A percentile compares a stretch with the other conserved stretches of the same genome.
Conservation (phyloP, 2,113 vertebrate genomes). For the Cyprinodon brontotheroides region DNA sequence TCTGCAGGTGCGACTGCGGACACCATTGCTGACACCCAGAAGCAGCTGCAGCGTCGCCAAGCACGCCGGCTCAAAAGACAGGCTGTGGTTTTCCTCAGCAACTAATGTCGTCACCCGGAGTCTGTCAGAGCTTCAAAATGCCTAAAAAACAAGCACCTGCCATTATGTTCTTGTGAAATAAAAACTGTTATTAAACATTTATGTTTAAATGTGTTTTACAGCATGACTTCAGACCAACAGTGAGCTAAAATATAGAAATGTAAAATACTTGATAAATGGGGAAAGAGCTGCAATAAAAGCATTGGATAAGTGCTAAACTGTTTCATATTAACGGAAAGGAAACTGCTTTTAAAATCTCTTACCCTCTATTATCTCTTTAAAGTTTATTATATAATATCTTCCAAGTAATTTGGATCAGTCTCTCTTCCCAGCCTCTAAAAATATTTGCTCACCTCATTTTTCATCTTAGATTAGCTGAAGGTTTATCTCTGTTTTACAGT, state of each 20-base stretch:
- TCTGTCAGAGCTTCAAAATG: neutral
- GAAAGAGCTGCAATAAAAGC: neutral
- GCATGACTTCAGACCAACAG: no score
- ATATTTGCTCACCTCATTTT: neutral
- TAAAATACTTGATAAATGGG: neutral
- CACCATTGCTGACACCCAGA: neutral
- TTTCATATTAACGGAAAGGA: neutral
- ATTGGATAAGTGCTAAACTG: neutral
- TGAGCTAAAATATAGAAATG: neutral
- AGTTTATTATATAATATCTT: neutral
- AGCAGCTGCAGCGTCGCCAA: constrained; percentile 57
- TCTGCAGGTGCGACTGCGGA: constrained; percentile 59
- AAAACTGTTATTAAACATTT: neutral
- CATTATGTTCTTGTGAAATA: neutral
- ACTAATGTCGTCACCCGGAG: constrained; percentile 23
- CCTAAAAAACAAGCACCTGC: neutral
- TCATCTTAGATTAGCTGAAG: neutral
- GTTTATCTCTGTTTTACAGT: neutral
- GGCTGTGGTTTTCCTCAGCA: constrained; percentile 64
- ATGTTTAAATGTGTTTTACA: neutral
- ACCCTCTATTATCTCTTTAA: neutral
- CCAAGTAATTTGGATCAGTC: neutral
- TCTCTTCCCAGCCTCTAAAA: neutral
- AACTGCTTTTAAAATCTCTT: neutral
- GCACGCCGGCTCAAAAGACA: constrained; percentile 71